These are phyloP conservation scores for Pachypeltis micranthus DNA, from an alignment of 1,140 invertebrate species.

Conservation along the genomic window DNA sequence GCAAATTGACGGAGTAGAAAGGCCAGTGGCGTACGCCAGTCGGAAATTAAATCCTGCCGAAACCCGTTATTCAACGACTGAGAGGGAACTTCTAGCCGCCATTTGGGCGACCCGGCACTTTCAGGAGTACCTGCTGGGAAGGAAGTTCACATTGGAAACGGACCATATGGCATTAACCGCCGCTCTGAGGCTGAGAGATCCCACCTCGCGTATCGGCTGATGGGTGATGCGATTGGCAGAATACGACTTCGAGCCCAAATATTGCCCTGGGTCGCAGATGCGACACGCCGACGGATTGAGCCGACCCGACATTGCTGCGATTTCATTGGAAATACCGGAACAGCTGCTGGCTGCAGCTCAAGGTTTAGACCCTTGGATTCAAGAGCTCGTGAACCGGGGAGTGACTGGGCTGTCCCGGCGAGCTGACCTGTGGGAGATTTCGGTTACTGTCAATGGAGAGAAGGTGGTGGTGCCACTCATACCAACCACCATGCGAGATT, in stretches of 20 bases:
- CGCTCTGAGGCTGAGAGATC: conserved; percentile 1
- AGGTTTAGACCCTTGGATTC: neutral
- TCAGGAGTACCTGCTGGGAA: conserved; percentile 30
- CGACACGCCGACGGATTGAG: conserved; percentile 24
- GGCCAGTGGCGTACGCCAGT: conserved; percentile 28
- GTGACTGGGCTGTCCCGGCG: neutral
- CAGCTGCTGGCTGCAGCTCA: neutral
- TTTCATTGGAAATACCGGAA: conserved; percentile 32
- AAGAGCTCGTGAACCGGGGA: neutral
- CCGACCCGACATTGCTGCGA: neutral
- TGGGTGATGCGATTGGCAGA: conserved; percentile 24
- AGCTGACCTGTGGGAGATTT: neutral
- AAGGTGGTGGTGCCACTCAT: neutral
- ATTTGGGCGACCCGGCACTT: conserved; percentile 38
- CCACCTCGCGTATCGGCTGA: conserved; percentile 7
- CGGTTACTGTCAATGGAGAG: neutral
- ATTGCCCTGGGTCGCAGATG: conserved; percentile 17
- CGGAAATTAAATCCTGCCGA: conserved; percentile 29
- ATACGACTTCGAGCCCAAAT: conserved; percentile 20
- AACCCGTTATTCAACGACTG: conserved; percentile 27
- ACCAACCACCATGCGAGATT: neutral
- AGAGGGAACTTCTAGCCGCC: conserved; percentile 41
- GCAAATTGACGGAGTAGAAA: neutral
- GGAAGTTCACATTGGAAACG: conserved; percentile 2
- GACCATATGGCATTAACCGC: neutral